Evolutionary conservation across 2,888 invertebrate genomes (phyloP).

Genomic region (Lumbricus terrestris): DNA sequence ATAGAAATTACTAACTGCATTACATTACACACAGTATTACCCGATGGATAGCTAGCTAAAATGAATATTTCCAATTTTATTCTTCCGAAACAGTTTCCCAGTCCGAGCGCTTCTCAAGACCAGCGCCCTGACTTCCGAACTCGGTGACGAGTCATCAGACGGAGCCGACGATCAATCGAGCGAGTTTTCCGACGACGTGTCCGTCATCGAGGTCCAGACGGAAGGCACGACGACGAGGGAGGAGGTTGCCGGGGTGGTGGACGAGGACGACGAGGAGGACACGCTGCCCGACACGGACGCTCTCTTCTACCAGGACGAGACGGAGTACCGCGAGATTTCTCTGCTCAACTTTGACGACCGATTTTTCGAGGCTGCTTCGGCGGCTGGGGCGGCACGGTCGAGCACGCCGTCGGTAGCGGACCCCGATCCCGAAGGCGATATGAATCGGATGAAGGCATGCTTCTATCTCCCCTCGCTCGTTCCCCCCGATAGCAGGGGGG

Average conservation of each 20-base stretch:
- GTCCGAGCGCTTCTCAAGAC: conserved; percentile 7
- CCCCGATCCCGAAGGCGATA: not conserved
- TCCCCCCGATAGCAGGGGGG: not conserved
- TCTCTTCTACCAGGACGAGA: conserved; percentile 12
- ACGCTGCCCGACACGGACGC: not conserved
- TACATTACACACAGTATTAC: no score
- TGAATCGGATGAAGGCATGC: not conserved
- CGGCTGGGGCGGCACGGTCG: not conserved
- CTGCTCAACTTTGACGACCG: conserved; percentile 7
- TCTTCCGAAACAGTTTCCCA: not conserved
- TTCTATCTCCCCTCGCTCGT: not conserved
- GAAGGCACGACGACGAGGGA: not conserved
- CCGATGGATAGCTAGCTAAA: not conserved
- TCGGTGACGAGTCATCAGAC: conserved; percentile 4
- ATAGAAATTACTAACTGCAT: no score
- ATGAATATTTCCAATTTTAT: not conserved
- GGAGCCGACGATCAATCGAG: conserved; percentile 17
- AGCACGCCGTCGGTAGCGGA: not conserved
- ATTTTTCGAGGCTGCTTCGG: not conserved
- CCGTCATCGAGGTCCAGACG: conserved; percentile 19
- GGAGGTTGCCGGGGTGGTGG: not conserved
- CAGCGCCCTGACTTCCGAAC: conserved; percentile 8
- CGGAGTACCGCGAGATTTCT: not conserved
- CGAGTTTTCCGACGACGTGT: conserved; percentile 22
- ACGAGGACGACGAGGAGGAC: not conserved